A percentile compares a stretch with the other conserved stretches of the same genome.
These are phyloP conservation scores for Trachymyrmex septentrionalis DNA, from an alignment of 1,140 invertebrate genomes.

Conservation along the genomic window DNA sequence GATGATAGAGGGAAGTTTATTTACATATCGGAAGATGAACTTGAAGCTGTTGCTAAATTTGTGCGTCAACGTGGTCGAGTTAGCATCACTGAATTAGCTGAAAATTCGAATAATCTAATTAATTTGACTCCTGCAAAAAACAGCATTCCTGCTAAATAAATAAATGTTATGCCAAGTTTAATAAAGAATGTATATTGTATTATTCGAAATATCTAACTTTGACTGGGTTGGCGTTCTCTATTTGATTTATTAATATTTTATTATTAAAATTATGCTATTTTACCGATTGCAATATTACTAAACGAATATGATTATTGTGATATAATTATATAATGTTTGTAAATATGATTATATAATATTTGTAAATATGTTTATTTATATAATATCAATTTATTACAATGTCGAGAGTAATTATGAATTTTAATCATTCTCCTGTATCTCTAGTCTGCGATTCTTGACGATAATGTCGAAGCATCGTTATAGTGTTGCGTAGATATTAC, in stretches of 20 bases:
- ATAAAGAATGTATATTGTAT: no score
- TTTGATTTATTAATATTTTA: no score
- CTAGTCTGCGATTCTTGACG: no score
- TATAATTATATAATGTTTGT: not conserved
- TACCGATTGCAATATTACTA: not conserved
- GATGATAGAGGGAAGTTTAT: constrained; percentile 99
- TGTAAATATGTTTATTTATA: constrained; percentile 6
- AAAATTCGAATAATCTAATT: constrained; percentile 97
- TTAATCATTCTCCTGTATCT: no score
- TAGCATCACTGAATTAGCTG: constrained; percentile 96
- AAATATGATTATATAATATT: not conserved
- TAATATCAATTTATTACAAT: constrained; percentile 23
- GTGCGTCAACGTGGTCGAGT: constrained; percentile 98
- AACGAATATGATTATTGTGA: not conserved
- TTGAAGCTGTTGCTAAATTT: constrained; percentile 97
- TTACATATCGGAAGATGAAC: constrained; percentile 97
- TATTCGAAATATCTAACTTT: no score
- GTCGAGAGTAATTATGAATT: no score
- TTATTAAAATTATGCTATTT: no score
- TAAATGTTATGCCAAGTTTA: not conserved
- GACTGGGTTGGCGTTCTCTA: no score
- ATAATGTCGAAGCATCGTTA: no score
- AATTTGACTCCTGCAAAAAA: constrained; percentile 90
- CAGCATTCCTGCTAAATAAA: constrained; percentile 41
- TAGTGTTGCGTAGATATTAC: no score